These are phyloP conservation scores for Drosophila parvula DNA, from an alignment of 1,140 invertebrate genomes.

Conservation along the genomic window DNA sequence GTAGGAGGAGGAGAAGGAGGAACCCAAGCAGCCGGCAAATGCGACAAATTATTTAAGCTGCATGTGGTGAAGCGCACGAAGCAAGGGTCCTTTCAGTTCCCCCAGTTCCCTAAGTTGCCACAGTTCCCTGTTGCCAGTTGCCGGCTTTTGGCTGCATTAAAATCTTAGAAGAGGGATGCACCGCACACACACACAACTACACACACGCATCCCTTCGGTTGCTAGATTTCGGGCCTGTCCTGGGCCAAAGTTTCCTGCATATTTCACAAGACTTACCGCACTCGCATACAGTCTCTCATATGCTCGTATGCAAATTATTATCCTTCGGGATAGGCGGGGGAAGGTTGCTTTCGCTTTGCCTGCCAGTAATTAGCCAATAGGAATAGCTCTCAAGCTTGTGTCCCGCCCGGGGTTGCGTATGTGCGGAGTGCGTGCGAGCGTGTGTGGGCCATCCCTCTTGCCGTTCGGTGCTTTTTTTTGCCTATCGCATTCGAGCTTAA, in stretches of 20 bases:
- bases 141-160: conserved; percentile 46
- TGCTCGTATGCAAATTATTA: conserved; percentile 68
- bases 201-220: neutral
- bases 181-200: neutral
- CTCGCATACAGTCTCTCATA: conserved; percentile 33
- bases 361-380: conserved; percentile 78
- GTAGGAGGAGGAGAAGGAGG: neutral
- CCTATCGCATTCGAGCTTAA: conserved; percentile 33
- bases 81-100: neutral
- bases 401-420: conserved; percentile 39
- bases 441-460: conserved; percentile 31
- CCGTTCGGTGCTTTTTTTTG: conserved; percentile 14
- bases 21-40: conserved; percentile 45
- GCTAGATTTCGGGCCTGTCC: conserved; percentile 52
- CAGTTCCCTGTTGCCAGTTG: too few species aligned
- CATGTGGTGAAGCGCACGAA: conserved; percentile 45
- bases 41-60: conserved; percentile 77
- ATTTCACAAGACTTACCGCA: conserved; percentile 69
- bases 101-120: too few species aligned
- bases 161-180: conserved; percentile 43
- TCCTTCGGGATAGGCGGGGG: conserved; percentile 42
- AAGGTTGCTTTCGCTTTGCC: conserved; percentile 7
- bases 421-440: conserved; percentile 9
- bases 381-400: conserved; percentile 72
- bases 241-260: conserved; percentile 66